Percentiles rank a stretch among this genome's conserved stretches.
These are phyloP conservation scores for Nothobranchius kuhntae DNA, from an alignment of 2,113 vertebrate species.

Conservation along the genomic window DNA sequence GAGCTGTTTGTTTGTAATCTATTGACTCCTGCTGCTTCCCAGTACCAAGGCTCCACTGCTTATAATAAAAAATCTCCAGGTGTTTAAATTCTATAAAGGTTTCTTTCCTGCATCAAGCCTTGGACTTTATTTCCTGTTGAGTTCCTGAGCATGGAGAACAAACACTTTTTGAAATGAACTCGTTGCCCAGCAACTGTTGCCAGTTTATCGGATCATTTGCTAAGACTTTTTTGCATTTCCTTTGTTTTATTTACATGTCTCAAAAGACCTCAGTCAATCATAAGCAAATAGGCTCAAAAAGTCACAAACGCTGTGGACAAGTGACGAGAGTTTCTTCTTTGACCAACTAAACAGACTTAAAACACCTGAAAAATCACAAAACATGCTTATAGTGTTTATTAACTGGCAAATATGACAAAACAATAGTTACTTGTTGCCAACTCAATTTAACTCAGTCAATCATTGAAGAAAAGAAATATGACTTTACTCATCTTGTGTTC, in stretches of 20 bases:
- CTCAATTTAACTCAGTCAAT: too few species aligned
- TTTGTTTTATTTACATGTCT: slow-evolving; percentile 3
- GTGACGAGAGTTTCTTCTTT: background rate
- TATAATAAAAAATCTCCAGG: background rate
- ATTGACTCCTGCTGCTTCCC: background rate
- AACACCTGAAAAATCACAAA: too few species aligned
- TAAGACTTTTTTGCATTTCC: background rate
- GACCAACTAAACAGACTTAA: too few species aligned
- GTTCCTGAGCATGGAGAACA: too few species aligned
- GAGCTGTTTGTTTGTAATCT: background rate
- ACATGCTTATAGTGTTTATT: too few species aligned
- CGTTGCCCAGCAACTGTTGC: background rate
- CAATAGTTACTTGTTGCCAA: too few species aligned
- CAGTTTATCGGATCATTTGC: background rate
- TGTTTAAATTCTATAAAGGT: background rate
- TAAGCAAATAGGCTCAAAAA: background rate
- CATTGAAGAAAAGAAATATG: too few species aligned
- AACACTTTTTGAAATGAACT: background rate
- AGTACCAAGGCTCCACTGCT: background rate
- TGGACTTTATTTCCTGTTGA: too few species aligned
- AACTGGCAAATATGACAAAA: too few species aligned
- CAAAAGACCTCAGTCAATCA: background rate
- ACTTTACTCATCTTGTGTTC: too few species aligned
- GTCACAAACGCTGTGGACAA: background rate
- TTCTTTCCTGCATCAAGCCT: background rate